A percentile compares a stretch with the other conserved stretches of the same genome.
phyloP scores from a whole-genome alignment of 2,888 invertebrate species.

The Calameuta filiformis region DNA sequence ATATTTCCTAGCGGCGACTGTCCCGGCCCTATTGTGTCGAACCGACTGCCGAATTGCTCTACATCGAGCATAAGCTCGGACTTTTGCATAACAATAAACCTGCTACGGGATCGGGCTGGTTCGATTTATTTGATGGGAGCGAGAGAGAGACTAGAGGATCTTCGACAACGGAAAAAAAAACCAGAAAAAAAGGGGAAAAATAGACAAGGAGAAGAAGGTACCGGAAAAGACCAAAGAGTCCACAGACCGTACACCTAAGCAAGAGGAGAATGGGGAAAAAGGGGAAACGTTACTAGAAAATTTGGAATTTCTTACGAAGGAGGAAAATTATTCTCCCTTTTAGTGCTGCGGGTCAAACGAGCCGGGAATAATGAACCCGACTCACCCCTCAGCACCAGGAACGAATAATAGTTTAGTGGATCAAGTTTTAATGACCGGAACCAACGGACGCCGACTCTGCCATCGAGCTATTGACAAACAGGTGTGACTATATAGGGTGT shows the following conservation, averaged over 20 bases:
- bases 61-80: slow-evolving; percentile 58
- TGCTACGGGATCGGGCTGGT: slow-evolving; percentile 45
- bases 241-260: neutral
- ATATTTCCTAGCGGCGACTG: slow-evolving; percentile 46
- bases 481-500: slow-evolving; percentile 25
- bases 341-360: neutral
- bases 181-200: neutral
- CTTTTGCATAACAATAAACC: slow-evolving; percentile 61
- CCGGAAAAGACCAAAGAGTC: neutral
- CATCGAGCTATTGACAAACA: slow-evolving; percentile 52
- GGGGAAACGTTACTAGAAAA: neutral
- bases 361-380: neutral
- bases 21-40: slow-evolving; percentile 53
- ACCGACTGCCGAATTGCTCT: slow-evolving; percentile 58
- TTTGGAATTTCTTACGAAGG: neutral
- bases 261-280: too few relatives aligned
- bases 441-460: slow-evolving; percentile 43
- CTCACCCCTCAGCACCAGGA: slow-evolving; percentile 12
- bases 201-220: neutral
- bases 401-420: slow-evolving; percentile 51
- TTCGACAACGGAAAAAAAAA: neutral
- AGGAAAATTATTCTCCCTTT: neutral
- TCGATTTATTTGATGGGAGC: slow-evolving; percentile 39
- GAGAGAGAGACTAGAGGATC: neutral
- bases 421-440: slow-evolving; percentile 53